Percentiles rank a stretch among this genome's conserved stretches.
These are phyloP conservation scores for Anarsia innoxiella DNA, from an alignment of 2,888 invertebrate species.

Conservation along the genomic window DNA sequence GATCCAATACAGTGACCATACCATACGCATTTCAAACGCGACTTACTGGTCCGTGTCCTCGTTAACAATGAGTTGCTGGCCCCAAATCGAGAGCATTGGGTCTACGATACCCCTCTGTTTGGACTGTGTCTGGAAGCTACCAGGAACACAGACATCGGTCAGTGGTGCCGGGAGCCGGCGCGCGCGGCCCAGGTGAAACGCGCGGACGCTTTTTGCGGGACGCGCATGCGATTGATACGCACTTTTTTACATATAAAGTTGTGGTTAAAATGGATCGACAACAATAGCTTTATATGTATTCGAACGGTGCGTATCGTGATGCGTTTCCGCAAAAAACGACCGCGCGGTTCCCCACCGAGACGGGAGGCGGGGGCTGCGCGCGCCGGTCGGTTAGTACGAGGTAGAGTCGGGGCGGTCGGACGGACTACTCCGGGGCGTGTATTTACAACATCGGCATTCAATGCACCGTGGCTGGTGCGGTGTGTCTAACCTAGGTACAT, in stretches of 20 bases:
- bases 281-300: no score
- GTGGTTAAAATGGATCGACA: slow-evolving; percentile 2
- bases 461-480: slow-evolving; percentile 32
- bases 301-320: no score
- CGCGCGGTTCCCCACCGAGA: no score
- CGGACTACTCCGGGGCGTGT: neutral
- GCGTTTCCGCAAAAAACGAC: no score
- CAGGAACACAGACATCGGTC: slow-evolving; percentile 65
- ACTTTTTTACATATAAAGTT: no score
- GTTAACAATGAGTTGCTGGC: slow-evolving; percentile 97
- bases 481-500: slow-evolving; percentile 27
- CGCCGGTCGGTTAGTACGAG: no score
- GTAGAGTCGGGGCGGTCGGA: neutral
- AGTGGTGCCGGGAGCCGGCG: slow-evolving; percentile 29
- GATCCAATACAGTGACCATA: no score
- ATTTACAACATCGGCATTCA: neutral
- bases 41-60: slow-evolving; percentile 98
- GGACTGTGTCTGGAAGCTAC: slow-evolving; percentile 89
- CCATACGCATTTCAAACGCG: slow-evolving; percentile 44
- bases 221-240: no score
- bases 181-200: no score
- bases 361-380: no score
- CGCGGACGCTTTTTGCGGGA: slow-evolving; percentile 11
- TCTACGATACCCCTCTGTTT: slow-evolving; percentile 98
- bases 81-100: slow-evolving; percentile 99